Evolutionary conservation across 2,113 vertebrate species (phyloP).

Genomic region (Salminus brasiliensis): DNA sequence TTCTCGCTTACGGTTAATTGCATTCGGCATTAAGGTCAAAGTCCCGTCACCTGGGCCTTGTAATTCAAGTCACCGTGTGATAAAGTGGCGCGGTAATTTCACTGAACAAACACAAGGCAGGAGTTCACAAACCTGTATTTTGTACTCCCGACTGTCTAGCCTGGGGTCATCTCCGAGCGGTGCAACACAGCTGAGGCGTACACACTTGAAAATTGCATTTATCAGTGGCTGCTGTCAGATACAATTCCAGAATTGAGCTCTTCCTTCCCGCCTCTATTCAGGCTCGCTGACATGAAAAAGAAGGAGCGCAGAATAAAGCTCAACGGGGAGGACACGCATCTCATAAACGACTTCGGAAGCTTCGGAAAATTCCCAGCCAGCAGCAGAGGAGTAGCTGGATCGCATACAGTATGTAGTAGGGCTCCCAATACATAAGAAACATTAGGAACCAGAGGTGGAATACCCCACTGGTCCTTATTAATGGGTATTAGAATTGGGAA

Average conservation of each 20-base stretch:
- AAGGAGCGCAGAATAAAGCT: neutral
- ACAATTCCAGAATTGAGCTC: neutral
- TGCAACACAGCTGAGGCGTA: neutral
- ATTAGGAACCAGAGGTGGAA: too few relatives aligned
- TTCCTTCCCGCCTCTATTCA: neutral
- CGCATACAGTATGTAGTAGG: neutral
- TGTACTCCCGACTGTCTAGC: slow-evolving; percentile 9
- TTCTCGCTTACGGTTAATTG: slow-evolving; percentile 23
- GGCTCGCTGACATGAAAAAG: slow-evolving; percentile 4
- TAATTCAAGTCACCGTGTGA: slow-evolving; percentile 32
- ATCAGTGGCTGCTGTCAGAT: neutral
- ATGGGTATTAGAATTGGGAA: too few relatives aligned
- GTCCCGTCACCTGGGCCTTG: slow-evolving; percentile 39
- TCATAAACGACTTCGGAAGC: neutral
- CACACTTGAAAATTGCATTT: slow-evolving; percentile 3
- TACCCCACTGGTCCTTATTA: too few relatives aligned
- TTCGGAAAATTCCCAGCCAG: neutral
- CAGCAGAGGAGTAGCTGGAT: neutral
- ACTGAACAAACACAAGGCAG: slow-evolving; percentile 35
- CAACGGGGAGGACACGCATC: neutral
- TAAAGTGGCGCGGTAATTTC: slow-evolving; percentile 39
- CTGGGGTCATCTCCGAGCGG: neutral
- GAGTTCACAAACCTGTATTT: slow-evolving; percentile 35
- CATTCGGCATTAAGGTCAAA: slow-evolving; percentile 41
- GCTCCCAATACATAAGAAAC: too few relatives aligned